phyloP scores from a whole-genome alignment of 2,797 vertebrate species.

The Threskiornis aethiopicus region DNA sequence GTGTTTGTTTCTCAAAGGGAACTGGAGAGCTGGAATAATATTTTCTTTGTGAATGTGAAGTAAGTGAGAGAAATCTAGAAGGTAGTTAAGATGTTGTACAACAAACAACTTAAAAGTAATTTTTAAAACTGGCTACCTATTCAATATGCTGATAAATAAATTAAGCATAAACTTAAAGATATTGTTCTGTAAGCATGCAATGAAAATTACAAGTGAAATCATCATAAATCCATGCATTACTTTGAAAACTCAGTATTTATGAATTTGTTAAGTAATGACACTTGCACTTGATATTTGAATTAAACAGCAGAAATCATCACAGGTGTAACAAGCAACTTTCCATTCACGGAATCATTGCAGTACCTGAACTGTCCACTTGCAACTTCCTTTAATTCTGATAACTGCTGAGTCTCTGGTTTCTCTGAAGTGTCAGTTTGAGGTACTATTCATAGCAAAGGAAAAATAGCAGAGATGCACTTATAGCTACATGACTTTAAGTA shows the following conservation, averaged over 20 bases:
- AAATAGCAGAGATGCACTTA: not conserved
- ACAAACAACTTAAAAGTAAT: not conserved
- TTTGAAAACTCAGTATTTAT: slow-evolving; percentile 48
- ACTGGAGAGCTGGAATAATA: not conserved
- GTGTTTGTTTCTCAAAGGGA: not conserved
- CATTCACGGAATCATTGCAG: slow-evolving; percentile 16
- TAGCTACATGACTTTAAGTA: not conserved
- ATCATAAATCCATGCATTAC: not conserved
- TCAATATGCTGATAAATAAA: not conserved
- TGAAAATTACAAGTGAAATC: not conserved
- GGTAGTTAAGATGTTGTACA: not conserved
- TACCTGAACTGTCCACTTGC: not conserved
- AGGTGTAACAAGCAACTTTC: slow-evolving; percentile 35
- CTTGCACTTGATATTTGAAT: slow-evolving; percentile 39
- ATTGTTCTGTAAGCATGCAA: not conserved
- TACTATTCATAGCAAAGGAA: not conserved
- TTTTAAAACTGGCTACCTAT: not conserved
- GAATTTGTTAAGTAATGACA: slow-evolving; percentile 53
- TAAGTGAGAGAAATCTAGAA: not conserved
- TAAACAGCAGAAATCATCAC: slow-evolving; percentile 10
- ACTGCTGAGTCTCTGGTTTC: not conserved
- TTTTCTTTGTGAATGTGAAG: not conserved
- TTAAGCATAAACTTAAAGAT: not conserved
- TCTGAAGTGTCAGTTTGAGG: slow-evolving; percentile 4
- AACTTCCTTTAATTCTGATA: slow-evolving; percentile 55